Conservation (phyloP, 64 coral and sea anemone genomes). For the Porites australiensis region DNA sequence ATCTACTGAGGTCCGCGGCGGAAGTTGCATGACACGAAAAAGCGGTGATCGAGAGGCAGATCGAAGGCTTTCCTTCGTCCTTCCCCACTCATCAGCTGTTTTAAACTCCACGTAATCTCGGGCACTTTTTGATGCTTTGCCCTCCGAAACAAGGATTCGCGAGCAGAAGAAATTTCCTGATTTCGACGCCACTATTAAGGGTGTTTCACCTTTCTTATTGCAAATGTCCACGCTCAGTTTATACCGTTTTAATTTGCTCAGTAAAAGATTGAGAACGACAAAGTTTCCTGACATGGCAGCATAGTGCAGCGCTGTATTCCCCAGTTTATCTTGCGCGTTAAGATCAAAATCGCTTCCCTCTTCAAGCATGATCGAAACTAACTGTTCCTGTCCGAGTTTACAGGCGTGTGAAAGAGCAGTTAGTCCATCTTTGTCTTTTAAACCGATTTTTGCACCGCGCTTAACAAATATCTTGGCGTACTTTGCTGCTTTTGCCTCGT, state of each 20-base stretch:
- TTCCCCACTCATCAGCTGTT: constrained; percentile 68
- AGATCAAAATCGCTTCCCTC: constrained; percentile 72
- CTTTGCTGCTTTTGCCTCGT: constrained; percentile 75
- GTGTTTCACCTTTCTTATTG: constrained; percentile 77
- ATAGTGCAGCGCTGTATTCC: constrained; percentile 78
- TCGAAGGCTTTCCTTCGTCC: constrained; percentile 55
- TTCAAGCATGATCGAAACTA: constrained; percentile 76
- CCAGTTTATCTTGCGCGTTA: constrained; percentile 64
- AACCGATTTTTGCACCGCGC: constrained; percentile 65
- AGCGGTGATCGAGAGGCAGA: constrained; percentile 54
- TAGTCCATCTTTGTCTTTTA: constrained; percentile 64
- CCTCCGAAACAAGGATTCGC: constrained; percentile 74
- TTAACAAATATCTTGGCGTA: constrained; percentile 50
- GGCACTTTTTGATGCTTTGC: constrained; percentile 76
- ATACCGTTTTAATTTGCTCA: constrained; percentile 71
- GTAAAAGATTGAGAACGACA: constrained; percentile 76
- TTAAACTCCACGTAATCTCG: constrained; percentile 68
- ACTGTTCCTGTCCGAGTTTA: constrained; percentile 72
- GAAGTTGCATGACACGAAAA: constrained; percentile 64
- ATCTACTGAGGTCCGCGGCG: constrained; percentile 12
- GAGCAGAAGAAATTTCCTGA: constrained; percentile 77
- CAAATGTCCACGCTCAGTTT: constrained; percentile 77
- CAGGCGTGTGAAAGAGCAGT: constrained; percentile 70
- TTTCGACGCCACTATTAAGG: constrained; percentile 76
- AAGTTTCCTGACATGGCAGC: constrained; percentile 79